Evolutionary conservation across 2,113 vertebrate genomes (phyloP).

Genomic region (Ascaphus truei): DNA sequence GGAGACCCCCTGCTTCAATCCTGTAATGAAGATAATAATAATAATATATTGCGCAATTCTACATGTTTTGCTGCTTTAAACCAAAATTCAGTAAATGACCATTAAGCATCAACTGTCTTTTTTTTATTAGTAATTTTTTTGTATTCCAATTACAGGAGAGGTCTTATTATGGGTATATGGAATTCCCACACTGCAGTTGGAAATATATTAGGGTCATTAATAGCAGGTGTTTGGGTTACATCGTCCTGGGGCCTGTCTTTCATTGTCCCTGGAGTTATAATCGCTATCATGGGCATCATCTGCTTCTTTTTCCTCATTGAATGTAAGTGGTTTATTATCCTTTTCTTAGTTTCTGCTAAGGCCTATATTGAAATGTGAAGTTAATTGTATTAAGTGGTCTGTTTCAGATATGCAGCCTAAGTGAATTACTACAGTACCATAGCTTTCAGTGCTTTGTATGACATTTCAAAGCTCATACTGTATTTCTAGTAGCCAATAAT

Average conservation of each 20-base stretch:
- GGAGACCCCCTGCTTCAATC: no score
- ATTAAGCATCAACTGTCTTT: no score
- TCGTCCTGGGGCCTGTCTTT: conserved; percentile 88
- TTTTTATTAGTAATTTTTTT: background rate
- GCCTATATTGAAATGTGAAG: no score
- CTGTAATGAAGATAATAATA: no score
- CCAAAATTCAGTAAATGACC: no score
- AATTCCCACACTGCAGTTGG: conserved; percentile 96
- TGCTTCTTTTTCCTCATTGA: conserved; percentile 96
- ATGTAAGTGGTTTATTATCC: conserved; percentile 65
- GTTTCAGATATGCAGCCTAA: no score
- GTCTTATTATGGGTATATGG: conserved; percentile 97
- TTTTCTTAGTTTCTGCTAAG: background rate
- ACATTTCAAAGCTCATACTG: no score
- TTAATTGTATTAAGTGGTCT: no score
- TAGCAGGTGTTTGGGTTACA: conserved; percentile 83
- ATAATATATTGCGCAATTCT: no score
- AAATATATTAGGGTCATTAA: conserved; percentile 94
- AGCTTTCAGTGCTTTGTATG: no score
- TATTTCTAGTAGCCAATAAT: no score
- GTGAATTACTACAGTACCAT: accelerated
- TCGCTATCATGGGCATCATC: conserved; percentile 67
- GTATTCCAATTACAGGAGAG: conserved; percentile 63
- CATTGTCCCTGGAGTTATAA: conserved; percentile 85
- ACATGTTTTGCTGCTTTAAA: no score